Percentiles rank a stretch among this genome's conserved stretches.
Evolutionary conservation across 23 tunicate species (phyloP).

Genomic region (Clavelina lepadiformis): DNA sequence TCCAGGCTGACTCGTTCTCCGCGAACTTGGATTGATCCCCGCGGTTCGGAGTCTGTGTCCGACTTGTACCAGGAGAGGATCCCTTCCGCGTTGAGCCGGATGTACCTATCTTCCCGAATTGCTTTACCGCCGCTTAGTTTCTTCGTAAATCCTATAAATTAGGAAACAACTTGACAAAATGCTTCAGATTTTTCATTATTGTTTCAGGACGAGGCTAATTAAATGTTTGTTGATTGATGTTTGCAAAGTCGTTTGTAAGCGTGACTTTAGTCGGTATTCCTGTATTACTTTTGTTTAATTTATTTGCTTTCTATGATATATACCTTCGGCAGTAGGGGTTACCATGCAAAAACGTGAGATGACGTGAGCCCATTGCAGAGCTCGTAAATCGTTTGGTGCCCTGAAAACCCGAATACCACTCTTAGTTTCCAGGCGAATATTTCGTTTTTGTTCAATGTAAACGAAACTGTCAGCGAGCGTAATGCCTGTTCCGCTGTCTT

Average conservation of each 20-base stretch:
- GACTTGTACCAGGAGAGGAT: slow-evolving; percentile 35
- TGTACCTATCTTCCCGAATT: slow-evolving; percentile 29
- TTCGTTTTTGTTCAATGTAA: slow-evolving; percentile 13
- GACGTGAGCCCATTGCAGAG: slow-evolving; percentile 16
- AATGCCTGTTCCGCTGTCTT: slow-evolving; percentile 13
- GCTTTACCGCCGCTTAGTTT: slow-evolving; percentile 43
- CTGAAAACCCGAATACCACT: slow-evolving; percentile 29
- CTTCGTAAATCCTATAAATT: slow-evolving; percentile 11
- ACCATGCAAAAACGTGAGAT: slow-evolving; percentile 18
- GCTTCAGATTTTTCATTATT: background rate
- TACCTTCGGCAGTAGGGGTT: slow-evolving; percentile 37
- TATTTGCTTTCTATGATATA: no score
- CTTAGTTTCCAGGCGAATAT: slow-evolving; percentile 13
- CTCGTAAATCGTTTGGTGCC: slow-evolving; percentile 13
- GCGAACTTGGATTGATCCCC: slow-evolving; percentile 26
- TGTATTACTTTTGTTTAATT: background rate
- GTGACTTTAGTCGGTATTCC: background rate
- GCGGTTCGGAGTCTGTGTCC: slow-evolving; percentile 15
- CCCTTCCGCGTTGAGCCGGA: slow-evolving; percentile 30
- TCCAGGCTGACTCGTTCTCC: slow-evolving; percentile 20
- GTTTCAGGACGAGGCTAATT: background rate
- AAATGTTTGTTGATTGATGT: background rate
- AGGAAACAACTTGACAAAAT: background rate
- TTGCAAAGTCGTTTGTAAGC: background rate
- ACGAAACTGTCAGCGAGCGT: slow-evolving; percentile 13